Conservation (phyloP, 2,797 vertebrate species). For the Schizopygopsis pylzovi region DNA sequence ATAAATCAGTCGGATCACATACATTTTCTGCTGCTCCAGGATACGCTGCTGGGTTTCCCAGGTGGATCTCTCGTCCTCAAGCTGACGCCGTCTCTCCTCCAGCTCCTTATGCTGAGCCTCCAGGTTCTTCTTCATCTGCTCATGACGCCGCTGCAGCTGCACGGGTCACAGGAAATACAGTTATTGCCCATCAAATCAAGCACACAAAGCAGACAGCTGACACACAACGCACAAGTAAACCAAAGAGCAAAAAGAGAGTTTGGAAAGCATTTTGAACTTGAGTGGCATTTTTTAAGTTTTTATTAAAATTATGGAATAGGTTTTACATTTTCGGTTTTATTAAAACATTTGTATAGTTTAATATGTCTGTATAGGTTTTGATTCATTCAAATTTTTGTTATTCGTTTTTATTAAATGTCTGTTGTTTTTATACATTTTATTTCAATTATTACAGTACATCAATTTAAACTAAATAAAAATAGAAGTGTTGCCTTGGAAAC, state of each 20-base stretch:
- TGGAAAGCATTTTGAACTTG: background rate
- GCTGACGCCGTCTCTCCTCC: constrained; percentile 94
- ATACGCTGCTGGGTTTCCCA: constrained; percentile 94
- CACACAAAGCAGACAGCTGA: background rate
- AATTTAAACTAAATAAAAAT: background rate
- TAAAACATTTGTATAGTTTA: too few relatives aligned
- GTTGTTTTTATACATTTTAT: background rate
- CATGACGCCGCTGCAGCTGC: constrained; percentile 93
- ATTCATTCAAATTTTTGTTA: too few relatives aligned
- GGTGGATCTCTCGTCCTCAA: constrained; percentile 92
- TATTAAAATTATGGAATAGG: too few relatives aligned
- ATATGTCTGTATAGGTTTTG: too few relatives aligned
- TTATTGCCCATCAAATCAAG: background rate
- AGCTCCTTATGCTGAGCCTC: constrained; percentile 96
- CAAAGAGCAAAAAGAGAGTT: background rate
- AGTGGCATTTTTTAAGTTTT: background rate
- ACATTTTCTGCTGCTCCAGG: constrained; percentile 93
- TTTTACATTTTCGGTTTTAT: too few relatives aligned
- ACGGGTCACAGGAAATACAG: background rate
- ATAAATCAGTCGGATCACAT: constrained; percentile 83
- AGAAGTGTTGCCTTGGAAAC: background rate
- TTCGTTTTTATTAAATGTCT: background rate
- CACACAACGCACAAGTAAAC: too few relatives aligned
- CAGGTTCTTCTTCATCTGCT: constrained; percentile 99
- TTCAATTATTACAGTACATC: background rate